phyloP scores from a whole-genome alignment of 2,113 vertebrate genomes.

The Smithornis capensis region DNA sequence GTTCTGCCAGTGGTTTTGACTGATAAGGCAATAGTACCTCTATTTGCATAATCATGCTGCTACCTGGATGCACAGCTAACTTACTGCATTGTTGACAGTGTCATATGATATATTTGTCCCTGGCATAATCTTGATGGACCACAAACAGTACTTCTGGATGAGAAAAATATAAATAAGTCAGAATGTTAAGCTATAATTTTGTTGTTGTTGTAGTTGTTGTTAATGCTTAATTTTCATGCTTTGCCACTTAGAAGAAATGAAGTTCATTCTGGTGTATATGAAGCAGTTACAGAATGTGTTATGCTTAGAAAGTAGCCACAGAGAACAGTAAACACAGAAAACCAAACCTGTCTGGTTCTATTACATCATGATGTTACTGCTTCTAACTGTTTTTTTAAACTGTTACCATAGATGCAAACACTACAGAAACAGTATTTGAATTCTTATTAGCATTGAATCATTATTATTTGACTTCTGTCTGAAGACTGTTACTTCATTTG shows the following conservation, averaged over 20 bases:
- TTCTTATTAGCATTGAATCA: not conserved
- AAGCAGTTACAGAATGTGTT: not conserved
- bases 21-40: slow-evolving; percentile 27
- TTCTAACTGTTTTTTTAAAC: not conserved
- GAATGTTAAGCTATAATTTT: not conserved
- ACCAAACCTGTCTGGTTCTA: not conserved
- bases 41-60: slow-evolving; percentile 61
- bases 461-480: not conserved
- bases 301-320: not conserved
- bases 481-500: not conserved
- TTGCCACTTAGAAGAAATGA: not conserved
- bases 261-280: not conserved
- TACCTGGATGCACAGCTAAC: slow-evolving; percentile 11
- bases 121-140: slow-evolving; percentile 29
- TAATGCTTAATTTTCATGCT: not conserved
- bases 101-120: slow-evolving; percentile 35
- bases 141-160: not conserved
- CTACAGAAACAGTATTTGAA: not conserved
- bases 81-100: not conserved
- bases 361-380: not conserved
- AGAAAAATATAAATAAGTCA: slow-evolving; percentile 40
- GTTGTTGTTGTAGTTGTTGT: not conserved
- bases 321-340: not conserved
- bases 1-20: slow-evolving; percentile 46
- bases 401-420: not conserved